A percentile compares a stretch with the other conserved stretches of the same genome.
phyloP scores from a whole-genome alignment of 2,113 vertebrate species.

The Odontesthes bonariensis region DNA sequence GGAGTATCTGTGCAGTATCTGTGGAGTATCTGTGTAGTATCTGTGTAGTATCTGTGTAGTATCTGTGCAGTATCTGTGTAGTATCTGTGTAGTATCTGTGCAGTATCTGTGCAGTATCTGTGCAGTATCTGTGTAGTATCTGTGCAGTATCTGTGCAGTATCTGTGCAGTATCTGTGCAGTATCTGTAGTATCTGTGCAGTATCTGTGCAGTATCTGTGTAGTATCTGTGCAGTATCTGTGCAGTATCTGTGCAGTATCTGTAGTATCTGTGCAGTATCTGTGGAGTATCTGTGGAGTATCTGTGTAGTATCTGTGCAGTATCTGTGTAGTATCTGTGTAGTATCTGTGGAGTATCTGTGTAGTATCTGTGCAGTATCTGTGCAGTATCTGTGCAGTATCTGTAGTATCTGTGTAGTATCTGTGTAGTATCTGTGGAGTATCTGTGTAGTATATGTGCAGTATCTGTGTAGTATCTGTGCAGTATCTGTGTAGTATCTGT shows the following conservation, averaged over 20 bases:
- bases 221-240: too few relatives aligned
- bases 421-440: neutral
- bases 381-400: neutral
- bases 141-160: neutral
- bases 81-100: neutral
- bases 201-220: too few relatives aligned
- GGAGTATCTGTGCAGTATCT: neutral
- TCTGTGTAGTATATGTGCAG: neutral
- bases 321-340: neutral
- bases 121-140: neutral
- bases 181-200: too few relatives aligned
- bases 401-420: neutral
- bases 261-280: too few relatives aligned
- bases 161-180: neutral
- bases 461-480: too few relatives aligned
- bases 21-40: neutral
- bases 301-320: neutral
- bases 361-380: too few relatives aligned
- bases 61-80: too few relatives aligned
- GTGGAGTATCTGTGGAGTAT: neutral
- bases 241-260: neutral
- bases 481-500: too few relatives aligned
- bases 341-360: neutral
- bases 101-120: too few relatives aligned
- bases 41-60: too few relatives aligned